Conservation (phyloP, 2,113 vertebrate genomes). For the Crypturellus undulatus region DNA sequence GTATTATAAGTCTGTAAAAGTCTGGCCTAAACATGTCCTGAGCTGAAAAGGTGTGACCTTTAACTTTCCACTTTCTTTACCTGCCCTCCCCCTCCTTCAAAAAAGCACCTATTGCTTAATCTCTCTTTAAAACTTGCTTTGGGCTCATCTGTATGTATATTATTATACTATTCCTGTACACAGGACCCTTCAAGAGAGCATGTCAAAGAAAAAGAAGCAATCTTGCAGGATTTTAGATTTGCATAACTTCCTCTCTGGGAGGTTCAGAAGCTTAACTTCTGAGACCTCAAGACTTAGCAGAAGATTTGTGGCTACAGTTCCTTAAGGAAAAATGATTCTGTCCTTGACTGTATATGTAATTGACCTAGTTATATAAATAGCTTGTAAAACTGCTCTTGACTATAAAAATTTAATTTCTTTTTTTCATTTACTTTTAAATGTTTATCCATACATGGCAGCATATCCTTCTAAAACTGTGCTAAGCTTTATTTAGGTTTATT, state of each 20-base stretch:
- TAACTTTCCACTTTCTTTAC: too few relatives aligned
- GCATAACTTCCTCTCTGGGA: neutral
- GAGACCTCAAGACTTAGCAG: neutral
- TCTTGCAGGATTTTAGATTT: neutral
- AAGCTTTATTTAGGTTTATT: neutral
- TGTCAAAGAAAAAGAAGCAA: neutral
- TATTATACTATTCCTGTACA: neutral
- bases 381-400: neutral
- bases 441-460: neutral
- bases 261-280: neutral
- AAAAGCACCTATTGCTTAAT: neutral
- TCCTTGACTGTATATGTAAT: neutral
- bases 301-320: neutral
- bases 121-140: neutral
- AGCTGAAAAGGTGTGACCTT: neutral
- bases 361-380: neutral
- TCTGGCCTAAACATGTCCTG: neutral
- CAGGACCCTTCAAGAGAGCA: neutral
- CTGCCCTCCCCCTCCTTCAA: neutral
- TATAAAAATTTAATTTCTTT: neutral
- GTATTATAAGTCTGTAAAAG: neutral
- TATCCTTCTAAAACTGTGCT: neutral
- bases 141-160: neutral
- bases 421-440: neutral
- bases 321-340: neutral